Conservation (phyloP, 2,113 vertebrate genomes). For the Hoplias malabaricus region DNA sequence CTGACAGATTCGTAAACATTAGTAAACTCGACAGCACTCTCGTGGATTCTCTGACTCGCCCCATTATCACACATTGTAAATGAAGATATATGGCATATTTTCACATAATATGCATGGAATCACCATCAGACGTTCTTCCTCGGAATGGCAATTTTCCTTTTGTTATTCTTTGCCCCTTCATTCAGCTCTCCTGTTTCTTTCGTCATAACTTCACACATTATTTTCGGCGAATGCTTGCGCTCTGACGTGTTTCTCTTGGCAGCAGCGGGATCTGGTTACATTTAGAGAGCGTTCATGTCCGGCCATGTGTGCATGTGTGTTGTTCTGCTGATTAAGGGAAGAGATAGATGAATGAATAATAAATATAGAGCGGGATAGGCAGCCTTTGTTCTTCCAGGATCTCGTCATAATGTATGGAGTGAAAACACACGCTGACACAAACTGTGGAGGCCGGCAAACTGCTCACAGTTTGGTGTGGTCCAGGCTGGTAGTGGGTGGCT, state of each 20-base stretch:
- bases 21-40: neutral
- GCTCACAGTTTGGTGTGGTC: slow-evolving; percentile 27
- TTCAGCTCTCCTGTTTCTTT: slow-evolving; percentile 9
- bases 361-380: slow-evolving; percentile 43
- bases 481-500: neutral
- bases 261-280: slow-evolving; percentile 48
- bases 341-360: slow-evolving; percentile 50
- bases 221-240: neutral
- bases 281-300: slow-evolving; percentile 41
- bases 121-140: neutral
- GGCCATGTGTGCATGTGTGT: slow-evolving; percentile 48
- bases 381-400: slow-evolving; percentile 43
- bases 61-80: neutral
- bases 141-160: neutral
- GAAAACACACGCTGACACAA: slow-evolving; percentile 51
- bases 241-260: slow-evolving; percentile 27
- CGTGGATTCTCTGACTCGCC: neutral
- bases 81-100: neutral
- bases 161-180: neutral
- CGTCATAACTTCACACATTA: slow-evolving; percentile 41
- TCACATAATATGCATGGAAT: neutral
- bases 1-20: neutral
- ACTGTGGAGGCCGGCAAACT: slow-evolving; percentile 38
- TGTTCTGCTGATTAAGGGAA: slow-evolving; percentile 53
- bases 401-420: slow-evolving; percentile 36